Conservation (phyloP, 2,797 vertebrate genomes). For the Schizopygopsis malacanthus region DNA sequence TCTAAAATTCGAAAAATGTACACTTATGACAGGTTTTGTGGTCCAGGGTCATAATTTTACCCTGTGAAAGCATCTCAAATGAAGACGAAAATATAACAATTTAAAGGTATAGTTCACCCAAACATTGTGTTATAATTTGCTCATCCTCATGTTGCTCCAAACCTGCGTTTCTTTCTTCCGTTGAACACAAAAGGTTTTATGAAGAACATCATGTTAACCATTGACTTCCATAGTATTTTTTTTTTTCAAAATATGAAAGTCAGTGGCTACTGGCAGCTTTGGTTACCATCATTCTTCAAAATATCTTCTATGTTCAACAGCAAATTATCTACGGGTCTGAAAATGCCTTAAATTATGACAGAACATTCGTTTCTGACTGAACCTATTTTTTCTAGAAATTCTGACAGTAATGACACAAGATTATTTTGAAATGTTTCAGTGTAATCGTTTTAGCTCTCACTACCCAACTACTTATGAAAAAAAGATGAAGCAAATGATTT, state of each 20-base stretch:
- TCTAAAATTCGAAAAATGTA: no score
- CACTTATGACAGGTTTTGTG: no score
- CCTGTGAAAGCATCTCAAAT: not conserved
- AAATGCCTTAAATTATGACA: not conserved
- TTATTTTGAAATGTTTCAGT: constrained; percentile 27
- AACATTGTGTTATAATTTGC: not conserved
- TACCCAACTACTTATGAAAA: constrained; percentile 20
- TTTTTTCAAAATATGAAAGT: not conserved
- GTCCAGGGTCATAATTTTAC: not conserved
- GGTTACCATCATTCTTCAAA: not conserved
- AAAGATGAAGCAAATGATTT: constrained; percentile 48
- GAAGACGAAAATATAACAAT: not conserved
- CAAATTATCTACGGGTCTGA: not conserved
- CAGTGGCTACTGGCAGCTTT: not conserved
- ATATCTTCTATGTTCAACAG: not conserved
- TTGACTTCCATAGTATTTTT: not conserved
- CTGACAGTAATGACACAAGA: constrained; percentile 20
- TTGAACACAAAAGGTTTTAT: not conserved
- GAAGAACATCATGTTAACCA: not conserved
- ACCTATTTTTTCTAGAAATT: not conserved
- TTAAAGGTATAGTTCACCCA: not conserved
- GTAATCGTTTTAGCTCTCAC: constrained; percentile 29
- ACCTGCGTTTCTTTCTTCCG: not conserved
- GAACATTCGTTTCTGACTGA: not conserved
- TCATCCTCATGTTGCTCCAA: not conserved